Conservation (phyloP, 1,140 invertebrate species). For the Thaumatotibia leucotreta region DNA sequence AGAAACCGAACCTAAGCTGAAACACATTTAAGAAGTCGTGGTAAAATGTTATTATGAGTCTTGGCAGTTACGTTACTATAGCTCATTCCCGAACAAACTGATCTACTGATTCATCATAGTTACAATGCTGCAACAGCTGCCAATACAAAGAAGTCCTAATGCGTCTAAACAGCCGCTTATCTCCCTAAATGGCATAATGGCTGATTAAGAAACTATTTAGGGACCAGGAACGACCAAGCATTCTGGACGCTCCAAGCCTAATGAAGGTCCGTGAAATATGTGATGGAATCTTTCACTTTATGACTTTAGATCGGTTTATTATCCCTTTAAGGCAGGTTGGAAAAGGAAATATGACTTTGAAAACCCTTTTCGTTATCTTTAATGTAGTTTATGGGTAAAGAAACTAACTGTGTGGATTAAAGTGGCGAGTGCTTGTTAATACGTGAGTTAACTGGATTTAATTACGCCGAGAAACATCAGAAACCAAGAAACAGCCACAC, state of each 20-base stretch:
- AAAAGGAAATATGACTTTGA: background rate
- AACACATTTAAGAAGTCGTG: too few relatives aligned
- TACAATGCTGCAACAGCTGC: background rate
- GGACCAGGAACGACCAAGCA: background rate
- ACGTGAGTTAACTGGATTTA: too few relatives aligned
- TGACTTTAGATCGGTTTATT: constrained; percentile 1
- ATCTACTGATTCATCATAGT: background rate
- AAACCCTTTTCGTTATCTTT: background rate
- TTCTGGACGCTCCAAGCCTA: background rate
- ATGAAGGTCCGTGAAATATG: background rate
- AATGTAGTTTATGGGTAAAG: background rate
- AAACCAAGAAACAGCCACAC: too few relatives aligned
- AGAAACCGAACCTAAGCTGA: too few relatives aligned
- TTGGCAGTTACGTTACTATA: too few relatives aligned
- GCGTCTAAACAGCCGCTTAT: background rate
- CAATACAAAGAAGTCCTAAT: background rate
- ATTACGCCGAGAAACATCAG: too few relatives aligned
- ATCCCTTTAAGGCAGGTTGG: background rate
- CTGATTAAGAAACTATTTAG: background rate
- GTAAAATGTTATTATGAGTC: too few relatives aligned
- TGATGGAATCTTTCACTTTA: background rate
- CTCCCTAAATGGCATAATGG: background rate
- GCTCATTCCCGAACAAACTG: too few relatives aligned
- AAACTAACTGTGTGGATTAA: background rate
- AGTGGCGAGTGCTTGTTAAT: background rate